Percentiles rank a stretch among this genome's conserved stretches.
phyloP scores from a whole-genome alignment of 1,140 invertebrate genomes.

The Pristionchus pacificus region DNA sequence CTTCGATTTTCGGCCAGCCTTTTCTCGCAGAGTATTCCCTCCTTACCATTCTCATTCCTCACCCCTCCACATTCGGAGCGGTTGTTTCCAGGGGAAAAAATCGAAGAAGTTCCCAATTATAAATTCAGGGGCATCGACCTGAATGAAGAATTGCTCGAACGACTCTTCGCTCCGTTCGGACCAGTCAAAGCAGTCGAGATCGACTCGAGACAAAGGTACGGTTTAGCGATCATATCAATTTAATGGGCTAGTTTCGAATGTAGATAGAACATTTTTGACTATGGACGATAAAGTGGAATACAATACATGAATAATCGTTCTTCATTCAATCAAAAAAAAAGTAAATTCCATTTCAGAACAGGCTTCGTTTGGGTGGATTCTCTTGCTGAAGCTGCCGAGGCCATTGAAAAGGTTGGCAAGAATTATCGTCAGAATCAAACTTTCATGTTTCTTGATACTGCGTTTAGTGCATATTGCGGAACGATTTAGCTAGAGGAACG shows the following conservation, averaged over 20 bases:
- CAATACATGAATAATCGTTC: too few species aligned
- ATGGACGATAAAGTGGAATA: too few species aligned
- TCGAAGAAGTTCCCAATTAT: not conserved
- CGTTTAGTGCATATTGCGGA: too few species aligned
- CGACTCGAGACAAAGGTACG: not conserved
- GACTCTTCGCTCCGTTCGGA: not conserved
- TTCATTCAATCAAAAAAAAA: not conserved
- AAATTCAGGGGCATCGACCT: not conserved
- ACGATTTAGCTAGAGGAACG: not conserved
- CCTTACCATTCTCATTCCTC: too few species aligned
- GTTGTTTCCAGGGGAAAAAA: not conserved
- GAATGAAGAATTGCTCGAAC: not conserved
- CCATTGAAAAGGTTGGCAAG: not conserved
- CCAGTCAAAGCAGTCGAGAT: not conserved
- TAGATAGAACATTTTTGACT: too few species aligned
- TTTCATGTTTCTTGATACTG: too few species aligned
- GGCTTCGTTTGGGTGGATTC: not conserved
- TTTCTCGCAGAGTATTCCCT: too few species aligned
- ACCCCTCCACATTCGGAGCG: not conserved
- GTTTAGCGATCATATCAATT: too few species aligned
- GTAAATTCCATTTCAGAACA: not conserved
- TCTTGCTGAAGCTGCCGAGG: constrained; percentile 58
- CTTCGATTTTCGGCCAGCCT: too few species aligned
- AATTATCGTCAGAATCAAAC: not conserved
- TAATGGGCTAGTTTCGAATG: too few species aligned